Evolutionary conservation across 2,113 vertebrate species (phyloP).

Genomic region (Tauraco erythrolophus): DNA sequence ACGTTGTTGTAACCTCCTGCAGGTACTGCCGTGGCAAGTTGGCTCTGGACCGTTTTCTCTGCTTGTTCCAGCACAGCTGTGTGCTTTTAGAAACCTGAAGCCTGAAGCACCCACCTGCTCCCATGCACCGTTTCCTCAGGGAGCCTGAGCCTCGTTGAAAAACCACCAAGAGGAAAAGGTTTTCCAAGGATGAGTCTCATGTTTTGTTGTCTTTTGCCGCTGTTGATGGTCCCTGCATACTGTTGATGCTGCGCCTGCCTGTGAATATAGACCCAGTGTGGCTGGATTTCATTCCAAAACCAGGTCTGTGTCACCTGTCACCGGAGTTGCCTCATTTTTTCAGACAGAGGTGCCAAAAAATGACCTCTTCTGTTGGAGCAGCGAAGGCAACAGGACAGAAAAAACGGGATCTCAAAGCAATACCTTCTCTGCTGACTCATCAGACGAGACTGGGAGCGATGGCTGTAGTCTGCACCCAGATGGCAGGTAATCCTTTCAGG

Average conservation of each 20-base stretch:
- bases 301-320: background rate
- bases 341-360: background rate
- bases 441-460: background rate
- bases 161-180: background rate
- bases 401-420: background rate
- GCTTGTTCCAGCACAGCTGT: accelerated
- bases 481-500: background rate
- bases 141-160: background rate
- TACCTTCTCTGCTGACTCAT: background rate
- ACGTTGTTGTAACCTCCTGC: accelerated
- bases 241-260: background rate
- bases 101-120: background rate
- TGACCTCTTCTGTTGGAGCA: background rate
- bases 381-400: background rate
- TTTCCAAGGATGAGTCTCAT: background rate
- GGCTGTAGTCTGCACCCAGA: background rate
- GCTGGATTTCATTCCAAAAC: background rate
- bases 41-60: too few species aligned
- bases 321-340: background rate
- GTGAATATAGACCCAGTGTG: background rate
- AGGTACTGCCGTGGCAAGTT: background rate
- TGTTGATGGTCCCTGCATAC: background rate
- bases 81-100: background rate
- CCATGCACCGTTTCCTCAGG: accelerated
- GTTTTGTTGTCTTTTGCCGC: accelerated